phyloP scores from a whole-genome alignment of 2,113 vertebrate genomes.

The Sebastes fasciatus region DNA sequence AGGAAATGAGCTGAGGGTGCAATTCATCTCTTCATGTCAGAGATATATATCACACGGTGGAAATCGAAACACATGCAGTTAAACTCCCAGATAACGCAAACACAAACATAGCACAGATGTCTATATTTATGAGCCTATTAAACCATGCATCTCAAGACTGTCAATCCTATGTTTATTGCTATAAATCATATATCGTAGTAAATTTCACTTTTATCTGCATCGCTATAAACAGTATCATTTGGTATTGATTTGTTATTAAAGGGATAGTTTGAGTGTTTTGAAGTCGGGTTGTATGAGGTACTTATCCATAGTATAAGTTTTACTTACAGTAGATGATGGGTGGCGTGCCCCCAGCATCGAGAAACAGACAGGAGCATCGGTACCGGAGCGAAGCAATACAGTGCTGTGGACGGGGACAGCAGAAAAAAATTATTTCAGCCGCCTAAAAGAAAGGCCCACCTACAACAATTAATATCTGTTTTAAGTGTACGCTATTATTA shows the following conservation, averaged over 20 bases:
- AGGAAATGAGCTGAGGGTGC: constrained; percentile 71
- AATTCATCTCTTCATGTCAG: constrained; percentile 69
- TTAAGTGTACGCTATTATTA: too few species aligned
- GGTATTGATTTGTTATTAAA: constrained; percentile 30
- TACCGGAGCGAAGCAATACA: too few species aligned
- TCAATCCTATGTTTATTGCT: constrained; percentile 32
- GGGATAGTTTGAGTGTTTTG: too few species aligned
- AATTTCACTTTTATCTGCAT: constrained; percentile 28
- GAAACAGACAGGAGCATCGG: too few species aligned
- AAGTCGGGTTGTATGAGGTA: too few species aligned
- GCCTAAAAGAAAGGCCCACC: too few species aligned
- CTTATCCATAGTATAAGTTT: too few species aligned
- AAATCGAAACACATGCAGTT: constrained; percentile 55
- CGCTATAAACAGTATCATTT: constrained; percentile 17
- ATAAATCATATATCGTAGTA: constrained; percentile 15
- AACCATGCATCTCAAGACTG: constrained; percentile 34
- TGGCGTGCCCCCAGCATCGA: too few species aligned
- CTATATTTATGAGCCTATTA: constrained; percentile 60
- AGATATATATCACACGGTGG: constrained; percentile 55
- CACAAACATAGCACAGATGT: constrained; percentile 54
- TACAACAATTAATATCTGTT: too few species aligned
- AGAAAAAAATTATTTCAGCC: too few species aligned
- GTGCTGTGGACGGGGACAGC: too few species aligned
- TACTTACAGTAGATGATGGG: too few species aligned
- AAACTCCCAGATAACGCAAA: constrained; percentile 49